A percentile compares a stretch with the other conserved stretches of the same genome.
These are phyloP conservation scores for Cactoblastis cactorum DNA, from an alignment of 2,888 invertebrate species.

Conservation along the genomic window DNA sequence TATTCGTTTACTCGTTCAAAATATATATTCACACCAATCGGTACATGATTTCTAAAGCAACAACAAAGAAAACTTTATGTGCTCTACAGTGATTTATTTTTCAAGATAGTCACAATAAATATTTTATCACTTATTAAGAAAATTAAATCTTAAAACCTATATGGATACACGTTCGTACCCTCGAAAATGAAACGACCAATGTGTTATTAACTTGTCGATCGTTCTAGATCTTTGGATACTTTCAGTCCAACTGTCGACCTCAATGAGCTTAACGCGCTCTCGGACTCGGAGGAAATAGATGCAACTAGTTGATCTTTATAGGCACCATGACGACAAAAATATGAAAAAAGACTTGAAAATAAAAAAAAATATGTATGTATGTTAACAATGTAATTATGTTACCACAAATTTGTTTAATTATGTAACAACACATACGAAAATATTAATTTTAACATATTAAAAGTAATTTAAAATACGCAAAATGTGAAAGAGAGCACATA, in stretches of 20 bases:
- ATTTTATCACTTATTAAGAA: constrained; percentile 21
- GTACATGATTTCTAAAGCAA: constrained; percentile 26
- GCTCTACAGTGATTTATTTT: constrained; percentile 24
- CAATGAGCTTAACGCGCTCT: neutral
- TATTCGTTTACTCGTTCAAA: constrained; percentile 11
- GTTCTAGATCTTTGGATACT: constrained; percentile 25
- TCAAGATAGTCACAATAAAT: constrained; percentile 30
- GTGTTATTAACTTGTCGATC: constrained; percentile 15
- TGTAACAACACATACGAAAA: no score
- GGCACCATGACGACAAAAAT: neutral
- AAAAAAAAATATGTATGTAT: no score
- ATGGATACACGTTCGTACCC: constrained; percentile 7
- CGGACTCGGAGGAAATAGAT: constrained; percentile 3
- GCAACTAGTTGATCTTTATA: neutral
- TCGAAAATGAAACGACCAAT: constrained; percentile 9
- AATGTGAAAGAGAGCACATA: no score
- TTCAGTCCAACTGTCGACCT: constrained; percentile 20
- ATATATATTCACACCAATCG: constrained; percentile 18
- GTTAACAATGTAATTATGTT: no score
- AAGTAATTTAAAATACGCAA: no score
- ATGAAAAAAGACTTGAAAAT: no score
- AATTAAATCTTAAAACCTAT: constrained; percentile 20
- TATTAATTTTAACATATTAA: no score
- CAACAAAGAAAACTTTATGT: constrained; percentile 17
- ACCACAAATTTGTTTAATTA: no score